These are phyloP conservation scores for Anguilla rostrata DNA, from an alignment of 2,113 vertebrate genomes.

Conservation along the genomic window DNA sequence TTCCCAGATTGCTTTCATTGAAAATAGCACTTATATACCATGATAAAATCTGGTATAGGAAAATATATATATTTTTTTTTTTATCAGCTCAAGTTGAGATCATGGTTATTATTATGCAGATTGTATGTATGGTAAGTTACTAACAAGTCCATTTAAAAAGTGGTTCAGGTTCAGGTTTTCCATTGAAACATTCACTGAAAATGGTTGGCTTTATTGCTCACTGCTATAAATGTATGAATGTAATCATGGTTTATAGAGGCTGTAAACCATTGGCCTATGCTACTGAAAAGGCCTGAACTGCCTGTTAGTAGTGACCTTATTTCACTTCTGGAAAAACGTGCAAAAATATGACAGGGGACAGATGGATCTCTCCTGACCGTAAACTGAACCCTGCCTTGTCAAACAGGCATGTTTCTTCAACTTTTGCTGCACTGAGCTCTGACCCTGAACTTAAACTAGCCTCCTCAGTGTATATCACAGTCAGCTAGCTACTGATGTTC, in stretches of 20 bases:
- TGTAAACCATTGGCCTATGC: background rate
- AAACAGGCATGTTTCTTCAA: conserved; percentile 71
- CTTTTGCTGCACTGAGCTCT: conserved; percentile 75
- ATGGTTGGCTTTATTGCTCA: background rate
- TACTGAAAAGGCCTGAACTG: background rate
- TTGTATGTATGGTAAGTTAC: too few species aligned
- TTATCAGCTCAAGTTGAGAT: too few species aligned
- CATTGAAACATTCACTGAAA: background rate
- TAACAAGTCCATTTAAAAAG: too few species aligned
- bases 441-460: conserved; percentile 65
- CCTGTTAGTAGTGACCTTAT: background rate
- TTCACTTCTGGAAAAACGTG: background rate
- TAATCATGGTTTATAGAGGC: background rate
- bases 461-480: conserved; percentile 16
- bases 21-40: background rate
- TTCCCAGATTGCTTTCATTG: background rate
- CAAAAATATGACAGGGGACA: background rate
- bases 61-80: too few species aligned
- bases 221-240: background rate
- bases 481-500: conserved; percentile 59
- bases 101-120: too few species aligned
- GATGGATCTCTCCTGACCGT: conserved; percentile 24
- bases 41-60: too few species aligned
- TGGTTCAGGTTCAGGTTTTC: background rate
- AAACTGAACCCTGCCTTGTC: conserved; percentile 72